These are phyloP conservation scores for Misgurnus mizolepis DNA, from an alignment of 2,113 vertebrate genomes.

Conservation along the genomic window DNA sequence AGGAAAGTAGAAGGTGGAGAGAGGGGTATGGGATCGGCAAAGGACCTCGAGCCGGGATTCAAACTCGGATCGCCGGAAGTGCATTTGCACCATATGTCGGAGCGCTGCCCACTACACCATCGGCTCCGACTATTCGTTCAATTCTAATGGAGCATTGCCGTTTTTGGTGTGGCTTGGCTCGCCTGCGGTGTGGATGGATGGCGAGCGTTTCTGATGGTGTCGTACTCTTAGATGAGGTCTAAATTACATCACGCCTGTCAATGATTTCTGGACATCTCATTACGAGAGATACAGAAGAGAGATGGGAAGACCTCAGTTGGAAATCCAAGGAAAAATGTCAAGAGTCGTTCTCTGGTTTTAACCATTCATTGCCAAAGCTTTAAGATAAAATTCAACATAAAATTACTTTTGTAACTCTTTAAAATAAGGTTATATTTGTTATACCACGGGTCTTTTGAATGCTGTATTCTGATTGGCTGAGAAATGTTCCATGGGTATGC, in stretches of 20 bases:
- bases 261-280: slow-evolving; percentile 74
- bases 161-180: neutral
- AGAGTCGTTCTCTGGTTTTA: neutral
- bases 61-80: too few relatives aligned
- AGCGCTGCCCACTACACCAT: too few relatives aligned
- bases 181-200: neutral
- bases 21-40: too few relatives aligned
- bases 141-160: neutral
- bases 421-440: too few relatives aligned
- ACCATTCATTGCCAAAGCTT: slow-evolving; percentile 15
- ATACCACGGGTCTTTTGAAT: too few relatives aligned
- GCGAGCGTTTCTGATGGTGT: slow-evolving; percentile 29
- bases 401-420: slow-evolving; percentile 2
- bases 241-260: slow-evolving; percentile 72
- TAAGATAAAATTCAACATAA: slow-evolving; percentile 37
- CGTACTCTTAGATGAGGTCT: slow-evolving; percentile 62
- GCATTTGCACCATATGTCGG: too few relatives aligned
- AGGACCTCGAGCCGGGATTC: too few relatives aligned
- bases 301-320: slow-evolving; percentile 25
- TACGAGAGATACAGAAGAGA: slow-evolving; percentile 54
- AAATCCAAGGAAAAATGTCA: slow-evolving; percentile 14
- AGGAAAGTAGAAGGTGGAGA: too few relatives aligned
- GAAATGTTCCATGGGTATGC: too few relatives aligned
- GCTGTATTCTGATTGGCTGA: too few relatives aligned
- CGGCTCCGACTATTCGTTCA: too few relatives aligned